These are phyloP conservation scores for Drosophila algonquin DNA, from an alignment of 2,888 invertebrate genomes.

Conservation along the genomic window DNA sequence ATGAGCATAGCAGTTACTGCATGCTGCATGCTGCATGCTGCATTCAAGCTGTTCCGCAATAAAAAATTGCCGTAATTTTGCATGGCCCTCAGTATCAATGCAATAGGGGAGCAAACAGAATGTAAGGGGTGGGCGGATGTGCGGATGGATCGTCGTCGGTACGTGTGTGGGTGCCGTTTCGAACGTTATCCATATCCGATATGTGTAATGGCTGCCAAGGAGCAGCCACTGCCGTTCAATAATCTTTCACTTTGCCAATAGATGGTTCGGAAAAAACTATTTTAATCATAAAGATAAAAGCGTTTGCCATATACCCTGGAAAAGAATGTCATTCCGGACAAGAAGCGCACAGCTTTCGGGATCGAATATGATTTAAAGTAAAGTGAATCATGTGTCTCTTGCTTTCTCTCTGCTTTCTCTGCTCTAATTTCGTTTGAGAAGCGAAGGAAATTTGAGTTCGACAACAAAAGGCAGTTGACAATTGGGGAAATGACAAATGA, in stretches of 20 bases:
- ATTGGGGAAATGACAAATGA: conserved; percentile 47
- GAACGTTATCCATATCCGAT: conserved; percentile 43
- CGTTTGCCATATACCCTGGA: not conserved
- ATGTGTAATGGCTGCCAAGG: conserved; percentile 42
- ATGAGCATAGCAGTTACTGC: conserved; percentile 8
- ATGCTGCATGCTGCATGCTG: conserved; percentile 58
- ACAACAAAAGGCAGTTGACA: conserved; percentile 38
- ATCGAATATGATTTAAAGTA: not conserved
- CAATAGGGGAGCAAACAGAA: not conserved
- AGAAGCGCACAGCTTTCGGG: too few relatives aligned
- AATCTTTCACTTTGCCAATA: conserved; percentile 29
- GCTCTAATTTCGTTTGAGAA: conserved; percentile 14
- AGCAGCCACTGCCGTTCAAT: conserved; percentile 42
- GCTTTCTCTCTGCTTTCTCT: not conserved
- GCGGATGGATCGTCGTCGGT: not conserved
- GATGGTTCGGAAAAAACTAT: not conserved
- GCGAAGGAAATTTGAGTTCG: conserved; percentile 33
- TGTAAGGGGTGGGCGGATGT: not conserved
- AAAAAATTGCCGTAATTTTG: conserved; percentile 72
- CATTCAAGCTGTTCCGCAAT: conserved; percentile 72
- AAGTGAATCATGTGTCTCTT: not conserved
- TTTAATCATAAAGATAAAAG: not conserved
- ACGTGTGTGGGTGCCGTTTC: conserved; percentile 16
- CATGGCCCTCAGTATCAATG: conserved; percentile 45
- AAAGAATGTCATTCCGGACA: too few relatives aligned